Evolutionary conservation across 1,140 invertebrate species (phyloP).

Genomic region (Pogonomyrmex californicus): DNA sequence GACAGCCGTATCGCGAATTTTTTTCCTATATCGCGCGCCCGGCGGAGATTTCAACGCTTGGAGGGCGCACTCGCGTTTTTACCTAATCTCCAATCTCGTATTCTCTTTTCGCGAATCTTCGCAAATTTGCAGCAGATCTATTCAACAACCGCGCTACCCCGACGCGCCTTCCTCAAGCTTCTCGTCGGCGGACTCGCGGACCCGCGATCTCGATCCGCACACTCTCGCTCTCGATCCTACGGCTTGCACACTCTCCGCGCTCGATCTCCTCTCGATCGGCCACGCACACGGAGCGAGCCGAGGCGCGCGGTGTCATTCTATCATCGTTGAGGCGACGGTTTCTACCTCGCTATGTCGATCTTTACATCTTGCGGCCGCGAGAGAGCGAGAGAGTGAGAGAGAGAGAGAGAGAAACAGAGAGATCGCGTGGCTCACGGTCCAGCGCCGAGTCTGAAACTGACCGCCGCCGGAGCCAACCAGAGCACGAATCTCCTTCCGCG

Average conservation of each 20-base stretch:
- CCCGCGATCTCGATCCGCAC: slow-evolving; percentile 17
- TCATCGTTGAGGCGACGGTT: slow-evolving; percentile 10
- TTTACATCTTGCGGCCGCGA: slow-evolving; percentile 77
- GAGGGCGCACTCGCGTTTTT: slow-evolving; percentile 1
- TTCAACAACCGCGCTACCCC: slow-evolving; percentile 8
- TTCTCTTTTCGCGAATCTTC: slow-evolving; percentile 7
- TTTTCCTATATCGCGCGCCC: not conserved
- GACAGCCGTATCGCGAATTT: slow-evolving; percentile 7
- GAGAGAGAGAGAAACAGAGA: slow-evolving; percentile 38
- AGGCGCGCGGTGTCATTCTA: slow-evolving; percentile 47
- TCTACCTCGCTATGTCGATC: slow-evolving; percentile 40
- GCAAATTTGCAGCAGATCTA: not conserved
- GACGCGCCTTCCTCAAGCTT: not conserved
- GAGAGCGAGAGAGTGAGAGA: not conserved
- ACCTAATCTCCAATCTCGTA: slow-evolving; percentile 28
- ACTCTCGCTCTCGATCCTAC: slow-evolving; percentile 39
- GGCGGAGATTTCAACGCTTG: slow-evolving; percentile 16
- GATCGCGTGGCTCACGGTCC: slow-evolving; percentile 80
- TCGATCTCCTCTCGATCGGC: slow-evolving; percentile 43
- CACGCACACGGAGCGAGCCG: slow-evolving; percentile 34
- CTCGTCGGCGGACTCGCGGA: not conserved
- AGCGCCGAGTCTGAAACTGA: slow-evolving; percentile 84
- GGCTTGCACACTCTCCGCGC: slow-evolving; percentile 19
- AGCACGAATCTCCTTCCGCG: slow-evolving; percentile 54
- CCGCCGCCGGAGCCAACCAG: slow-evolving; percentile 59